Evolutionary conservation across 92 coral and sea anemone genomes (phyloP), one percentile per base, ranked within the genome.

Genomic region (Desmophyllum pertusum): DNA sequence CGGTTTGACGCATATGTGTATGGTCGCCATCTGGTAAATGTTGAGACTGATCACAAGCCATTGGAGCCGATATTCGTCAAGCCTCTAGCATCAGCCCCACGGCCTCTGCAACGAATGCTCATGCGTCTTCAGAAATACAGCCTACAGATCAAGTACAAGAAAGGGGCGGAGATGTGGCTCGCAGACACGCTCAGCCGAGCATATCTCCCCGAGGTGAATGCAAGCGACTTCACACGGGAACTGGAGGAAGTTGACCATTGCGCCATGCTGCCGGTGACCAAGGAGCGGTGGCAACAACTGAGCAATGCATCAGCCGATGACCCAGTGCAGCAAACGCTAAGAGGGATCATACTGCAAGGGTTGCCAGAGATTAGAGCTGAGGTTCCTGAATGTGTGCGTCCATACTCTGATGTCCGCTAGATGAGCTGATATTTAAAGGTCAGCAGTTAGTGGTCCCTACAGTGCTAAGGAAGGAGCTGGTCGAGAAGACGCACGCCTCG

Each of bases 151-250:
- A 65, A 25, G 62, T 87, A 90, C 87, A 87, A 87, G 77, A 90
- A 87, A 53, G 93, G 91, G 29, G 83, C 84, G 63, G 83, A 91
- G 6, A 78, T 91, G 86, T 77, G 43, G 35, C 69, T 91, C 7
- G 89, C 94, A 6, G 89, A 87, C 62, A 91, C 94, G 3, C 85
- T 86, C 27, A 86, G 90, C 70, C 70, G 93, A 29, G 93, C 93
- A 1, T 84, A 48, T 68, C 84, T 88, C 18, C 92, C 90, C 2
- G 90, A 88, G 52, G 88, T 81, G 70, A 81, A 85, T 31, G 74
- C 86, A 3, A 69, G 78, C 35, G 85, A 76, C 25, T 80, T 84
- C 46, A 30, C 48, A 25, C 73, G 65, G 27, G 88, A 84, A 57
- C 48, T 88, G 6, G 89, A 91, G 53, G 85, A 59, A 18, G 55